Percentiles rank a stretch among this genome's conserved stretches.
Evolutionary conservation across 1,140 invertebrate species (phyloP).

Genomic region (Paraescarpia echinospica): DNA sequence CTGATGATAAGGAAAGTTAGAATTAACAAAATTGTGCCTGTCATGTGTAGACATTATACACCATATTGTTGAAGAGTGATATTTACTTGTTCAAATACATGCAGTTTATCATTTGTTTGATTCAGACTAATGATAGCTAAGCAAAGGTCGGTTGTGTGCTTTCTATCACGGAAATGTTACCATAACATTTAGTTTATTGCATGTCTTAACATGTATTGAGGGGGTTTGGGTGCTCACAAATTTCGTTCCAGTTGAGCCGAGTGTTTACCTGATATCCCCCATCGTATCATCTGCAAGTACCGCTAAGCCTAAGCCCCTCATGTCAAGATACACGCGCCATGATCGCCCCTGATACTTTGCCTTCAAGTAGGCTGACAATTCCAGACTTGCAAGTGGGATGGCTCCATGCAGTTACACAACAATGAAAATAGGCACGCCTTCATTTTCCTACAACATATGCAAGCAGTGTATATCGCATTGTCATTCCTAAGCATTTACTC

Average conservation of each 20-base stretch:
- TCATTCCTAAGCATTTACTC: neutral
- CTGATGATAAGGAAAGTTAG: neutral
- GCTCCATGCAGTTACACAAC: neutral
- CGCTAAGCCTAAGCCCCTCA: neutral
- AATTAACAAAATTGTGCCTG: neutral
- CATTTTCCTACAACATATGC: neutral
- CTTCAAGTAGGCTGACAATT: too few species aligned
- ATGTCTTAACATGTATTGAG: neutral
- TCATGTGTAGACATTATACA: neutral
- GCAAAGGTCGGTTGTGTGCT: neutral
- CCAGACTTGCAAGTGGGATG: neutral
- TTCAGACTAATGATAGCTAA: neutral
- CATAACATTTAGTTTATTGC: neutral
- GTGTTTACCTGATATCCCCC: neutral
- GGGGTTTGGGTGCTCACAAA: neutral
- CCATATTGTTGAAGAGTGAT: neutral
- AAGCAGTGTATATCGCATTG: neutral
- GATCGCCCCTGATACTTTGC: neutral
- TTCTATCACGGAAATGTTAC: neutral
- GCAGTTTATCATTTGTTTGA: neutral
- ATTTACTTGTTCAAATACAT: neutral
- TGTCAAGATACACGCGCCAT: neutral
- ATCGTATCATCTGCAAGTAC: neutral
- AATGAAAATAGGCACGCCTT: neutral
- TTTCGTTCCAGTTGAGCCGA: neutral